A percentile compares a stretch with the other conserved stretches of the same genome.
These are phyloP conservation scores for Zaprionus tsacasi DNA, from an alignment of 1,140 invertebrate genomes.

Conservation along the genomic window DNA sequence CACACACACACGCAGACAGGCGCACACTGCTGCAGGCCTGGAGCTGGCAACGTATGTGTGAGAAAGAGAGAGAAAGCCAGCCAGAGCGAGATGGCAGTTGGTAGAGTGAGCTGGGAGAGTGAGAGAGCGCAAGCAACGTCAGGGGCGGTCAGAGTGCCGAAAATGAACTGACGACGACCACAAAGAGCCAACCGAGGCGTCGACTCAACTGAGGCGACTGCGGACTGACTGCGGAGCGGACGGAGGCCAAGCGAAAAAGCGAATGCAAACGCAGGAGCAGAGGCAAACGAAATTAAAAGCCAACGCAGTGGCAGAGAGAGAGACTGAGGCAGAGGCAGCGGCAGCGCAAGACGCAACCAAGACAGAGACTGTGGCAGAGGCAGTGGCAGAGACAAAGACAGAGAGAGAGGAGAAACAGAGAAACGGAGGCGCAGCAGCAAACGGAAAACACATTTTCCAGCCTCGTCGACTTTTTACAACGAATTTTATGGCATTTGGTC, in stretches of 20 bases:
- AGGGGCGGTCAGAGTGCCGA: constrained; percentile 43
- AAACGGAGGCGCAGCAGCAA: constrained; percentile 44
- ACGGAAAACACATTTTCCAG: constrained; percentile 83
- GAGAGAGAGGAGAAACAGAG: constrained; percentile 16
- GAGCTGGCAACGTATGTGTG: constrained; percentile 10
- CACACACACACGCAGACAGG: constrained; percentile 12
- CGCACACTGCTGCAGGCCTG: constrained; percentile 6
- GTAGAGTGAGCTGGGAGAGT: constrained; percentile 10
- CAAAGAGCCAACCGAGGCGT: constrained; percentile 57
- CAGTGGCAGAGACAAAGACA: constrained; percentile 3
- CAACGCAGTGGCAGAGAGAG: constrained; percentile 18
- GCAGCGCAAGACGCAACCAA: constrained; percentile 35
- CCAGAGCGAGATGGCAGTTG: constrained; percentile 43
- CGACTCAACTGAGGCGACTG: constrained; percentile 11
- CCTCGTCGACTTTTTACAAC: constrained; percentile 83
- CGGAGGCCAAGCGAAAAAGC: constrained; percentile 18
- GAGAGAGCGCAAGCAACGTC: constrained; percentile 8
- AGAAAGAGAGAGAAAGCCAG: constrained; percentile 35
- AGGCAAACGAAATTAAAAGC: constrained; percentile 46
- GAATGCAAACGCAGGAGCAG: constrained; percentile 31
- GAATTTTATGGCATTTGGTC: constrained; percentile 84
- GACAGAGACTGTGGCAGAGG: constrained; percentile 11
- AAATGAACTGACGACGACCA: constrained; percentile 45
- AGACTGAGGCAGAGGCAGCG: constrained; percentile 11
- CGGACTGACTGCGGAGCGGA: constrained; percentile 26